These are phyloP conservation scores for Leptogaster cylindrica DNA, from an alignment of 2,888 invertebrate genomes.

Conservation along the genomic window DNA sequence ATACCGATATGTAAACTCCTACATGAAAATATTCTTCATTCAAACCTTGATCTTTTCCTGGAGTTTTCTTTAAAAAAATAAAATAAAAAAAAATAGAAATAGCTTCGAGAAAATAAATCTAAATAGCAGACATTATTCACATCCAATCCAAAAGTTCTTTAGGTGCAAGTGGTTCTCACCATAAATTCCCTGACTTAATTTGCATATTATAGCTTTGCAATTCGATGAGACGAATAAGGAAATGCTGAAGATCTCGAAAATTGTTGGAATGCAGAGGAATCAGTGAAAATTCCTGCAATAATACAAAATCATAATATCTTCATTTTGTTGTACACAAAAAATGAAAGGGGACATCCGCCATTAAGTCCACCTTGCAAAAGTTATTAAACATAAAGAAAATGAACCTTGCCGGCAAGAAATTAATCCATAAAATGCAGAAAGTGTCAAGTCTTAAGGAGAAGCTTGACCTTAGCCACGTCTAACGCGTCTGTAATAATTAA, in stretches of 20 bases:
- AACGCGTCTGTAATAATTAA: conserved; percentile 35
- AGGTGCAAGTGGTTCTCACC: conserved; percentile 2
- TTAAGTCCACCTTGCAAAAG: too few species aligned
- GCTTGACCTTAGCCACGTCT: too few species aligned
- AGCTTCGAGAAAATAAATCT: not conserved
- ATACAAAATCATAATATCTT: not conserved
- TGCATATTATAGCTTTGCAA: too few species aligned
- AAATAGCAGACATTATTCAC: not conserved
- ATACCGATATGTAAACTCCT: too few species aligned
- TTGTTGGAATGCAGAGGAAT: not conserved
- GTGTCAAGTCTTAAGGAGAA: conserved; percentile 14
- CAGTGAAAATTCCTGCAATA: not conserved
- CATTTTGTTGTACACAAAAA: not conserved
- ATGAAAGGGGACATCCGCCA: conserved; percentile 19
- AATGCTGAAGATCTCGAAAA: not conserved
- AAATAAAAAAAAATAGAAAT: conserved; percentile 11
- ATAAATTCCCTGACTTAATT: conserved; percentile 6
- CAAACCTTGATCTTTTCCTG: conserved; percentile 19
- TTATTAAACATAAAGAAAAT: too few species aligned
- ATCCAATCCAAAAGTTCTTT: conserved; percentile 2
- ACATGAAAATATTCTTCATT: conserved; percentile 19
- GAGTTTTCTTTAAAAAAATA: not conserved
- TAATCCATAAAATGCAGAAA: conserved; percentile 18
- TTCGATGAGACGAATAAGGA: not conserved
- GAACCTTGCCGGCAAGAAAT: conserved; percentile 20